Conservation (phyloP, 2,888 invertebrate genomes). For the Subacronicta megacephala region DNA sequence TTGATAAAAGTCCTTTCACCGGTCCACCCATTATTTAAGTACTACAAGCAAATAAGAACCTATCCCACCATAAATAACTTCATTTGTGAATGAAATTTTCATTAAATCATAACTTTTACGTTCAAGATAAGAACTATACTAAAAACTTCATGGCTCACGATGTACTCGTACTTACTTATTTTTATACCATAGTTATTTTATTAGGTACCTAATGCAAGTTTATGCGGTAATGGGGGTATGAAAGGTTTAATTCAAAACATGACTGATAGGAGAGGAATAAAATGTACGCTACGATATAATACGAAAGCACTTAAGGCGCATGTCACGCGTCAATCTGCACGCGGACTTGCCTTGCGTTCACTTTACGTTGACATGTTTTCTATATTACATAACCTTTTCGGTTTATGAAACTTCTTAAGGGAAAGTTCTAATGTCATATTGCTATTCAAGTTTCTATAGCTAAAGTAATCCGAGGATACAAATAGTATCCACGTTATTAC, state of each 20-base stretch:
- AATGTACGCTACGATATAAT: conserved; percentile 60
- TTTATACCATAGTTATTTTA: conserved; percentile 15
- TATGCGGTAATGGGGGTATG: conserved; percentile 19
- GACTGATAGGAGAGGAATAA: conserved; percentile 50
- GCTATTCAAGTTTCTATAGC: conserved; percentile 2
- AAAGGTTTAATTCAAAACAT: conserved; percentile 41
- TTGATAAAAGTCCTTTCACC: conserved; percentile 81
- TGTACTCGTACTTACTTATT: too few relatives aligned
- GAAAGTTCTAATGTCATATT: background rate
- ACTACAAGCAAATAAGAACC: conserved; percentile 57
- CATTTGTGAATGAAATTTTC: conserved; percentile 32
- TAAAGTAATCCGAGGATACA: conserved; percentile 26
- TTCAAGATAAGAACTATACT: conserved; percentile 8
- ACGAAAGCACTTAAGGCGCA: conserved; percentile 63
- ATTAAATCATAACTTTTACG: conserved; percentile 17
- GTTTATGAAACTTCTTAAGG: conserved; percentile 16
- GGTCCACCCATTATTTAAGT: conserved; percentile 76
- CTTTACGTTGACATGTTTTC: conserved; percentile 47
- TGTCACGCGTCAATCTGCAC: conserved; percentile 62
- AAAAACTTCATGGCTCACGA: conserved; percentile 9
- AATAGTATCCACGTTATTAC: conserved; percentile 36
- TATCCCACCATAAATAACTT: conserved; percentile 59
- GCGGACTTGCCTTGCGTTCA: conserved; percentile 49
- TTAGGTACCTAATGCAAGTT: conserved; percentile 19
- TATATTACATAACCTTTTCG: conserved; percentile 35